A percentile compares a stretch with the other conserved stretches of the same genome.
phyloP scores from a whole-genome alignment of 2,113 vertebrate species.

The Hystrix brachyura region DNA sequence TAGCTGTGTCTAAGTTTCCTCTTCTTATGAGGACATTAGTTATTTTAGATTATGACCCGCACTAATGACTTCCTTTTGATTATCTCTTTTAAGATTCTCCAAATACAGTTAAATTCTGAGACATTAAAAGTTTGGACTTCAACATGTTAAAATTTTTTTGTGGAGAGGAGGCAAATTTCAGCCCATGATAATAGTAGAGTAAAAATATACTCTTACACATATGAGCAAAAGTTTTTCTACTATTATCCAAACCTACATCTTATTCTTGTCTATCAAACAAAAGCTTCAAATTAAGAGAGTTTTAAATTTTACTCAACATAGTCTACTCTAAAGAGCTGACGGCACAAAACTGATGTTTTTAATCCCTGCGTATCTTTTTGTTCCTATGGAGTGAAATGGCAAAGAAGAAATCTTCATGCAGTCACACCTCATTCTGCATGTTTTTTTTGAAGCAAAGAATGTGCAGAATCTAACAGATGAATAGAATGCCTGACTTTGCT shows the following conservation, averaged over 20 bases:
- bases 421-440: neutral
- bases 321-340: neutral
- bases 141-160: neutral
- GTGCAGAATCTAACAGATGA: neutral
- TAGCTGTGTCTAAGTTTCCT: neutral
- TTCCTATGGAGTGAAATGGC: neutral
- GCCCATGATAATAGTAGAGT: neutral
- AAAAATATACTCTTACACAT: neutral
- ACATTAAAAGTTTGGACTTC: neutral
- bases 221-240: neutral
- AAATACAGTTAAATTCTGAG: neutral
- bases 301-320: neutral
- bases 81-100: neutral
- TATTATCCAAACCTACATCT: neutral
- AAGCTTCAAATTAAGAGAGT: neutral
- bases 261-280: neutral
- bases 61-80: neutral
- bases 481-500: neutral
- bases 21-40: neutral
- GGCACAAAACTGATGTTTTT: neutral
- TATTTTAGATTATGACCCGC: neutral
- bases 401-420: neutral
- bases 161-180: neutral
- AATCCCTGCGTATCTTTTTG: neutral
- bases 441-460: slow-evolving; percentile 27